Evolutionary conservation across 53 echinoderm and acorn worm species (phyloP).

Genomic region (Antedon mediterranea): DNA sequence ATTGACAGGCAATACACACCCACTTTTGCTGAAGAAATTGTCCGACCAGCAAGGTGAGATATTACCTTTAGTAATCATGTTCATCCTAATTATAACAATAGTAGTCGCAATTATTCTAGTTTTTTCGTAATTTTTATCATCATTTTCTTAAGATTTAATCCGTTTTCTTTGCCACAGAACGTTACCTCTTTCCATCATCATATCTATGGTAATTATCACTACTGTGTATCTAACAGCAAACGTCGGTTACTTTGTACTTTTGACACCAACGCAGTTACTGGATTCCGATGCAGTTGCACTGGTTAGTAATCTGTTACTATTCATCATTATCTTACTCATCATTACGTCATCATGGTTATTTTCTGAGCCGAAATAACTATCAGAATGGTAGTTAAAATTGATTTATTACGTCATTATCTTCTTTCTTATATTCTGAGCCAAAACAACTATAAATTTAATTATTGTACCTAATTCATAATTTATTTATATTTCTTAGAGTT

Average conservation of each 20-base stretch:
- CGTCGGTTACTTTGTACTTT: conserved; percentile 46
- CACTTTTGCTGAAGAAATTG: conserved; percentile 44
- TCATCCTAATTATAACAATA: no score
- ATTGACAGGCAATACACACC: conserved; percentile 55
- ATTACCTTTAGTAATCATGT: background rate
- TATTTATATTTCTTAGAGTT: conserved; percentile 26
- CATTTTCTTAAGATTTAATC: background rate
- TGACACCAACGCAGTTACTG: conserved; percentile 31
- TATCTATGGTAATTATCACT: conserved; percentile 32
- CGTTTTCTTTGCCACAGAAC: conserved; percentile 17
- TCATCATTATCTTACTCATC: no score
- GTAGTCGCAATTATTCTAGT: no score
- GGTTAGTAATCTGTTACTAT: no score
- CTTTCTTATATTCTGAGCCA: background rate
- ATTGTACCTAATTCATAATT: background rate
- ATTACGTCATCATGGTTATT: background rate
- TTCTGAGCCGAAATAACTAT: background rate
- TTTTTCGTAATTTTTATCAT: no score
- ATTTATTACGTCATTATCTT: background rate
- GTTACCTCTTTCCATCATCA: conserved; percentile 40
- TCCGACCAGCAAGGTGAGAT: conserved; percentile 35
- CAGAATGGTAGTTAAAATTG: background rate
- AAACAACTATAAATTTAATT: background rate
- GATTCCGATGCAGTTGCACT: conserved; percentile 56
- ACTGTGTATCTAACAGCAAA: conserved; percentile 37